Evolutionary conservation across 2,888 invertebrate genomes (phyloP).

Genomic region (Escarpia spicata): DNA sequence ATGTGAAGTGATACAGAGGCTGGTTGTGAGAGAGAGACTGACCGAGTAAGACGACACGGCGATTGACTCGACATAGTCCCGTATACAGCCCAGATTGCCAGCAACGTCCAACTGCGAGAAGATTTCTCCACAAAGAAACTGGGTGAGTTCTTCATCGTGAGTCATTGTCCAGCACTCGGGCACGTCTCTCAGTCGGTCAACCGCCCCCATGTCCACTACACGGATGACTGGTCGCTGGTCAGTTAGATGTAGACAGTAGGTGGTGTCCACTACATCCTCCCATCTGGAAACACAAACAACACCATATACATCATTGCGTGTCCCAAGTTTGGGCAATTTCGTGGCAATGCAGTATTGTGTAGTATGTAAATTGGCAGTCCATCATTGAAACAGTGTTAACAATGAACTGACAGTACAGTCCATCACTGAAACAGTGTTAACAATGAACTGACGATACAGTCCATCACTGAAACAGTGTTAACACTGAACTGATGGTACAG

Average conservation of each 20-base stretch:
- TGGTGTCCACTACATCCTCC: conserved; percentile 56
- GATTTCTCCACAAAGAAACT: conserved; percentile 57
- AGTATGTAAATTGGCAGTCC: too few relatives aligned
- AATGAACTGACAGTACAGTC: too few relatives aligned
- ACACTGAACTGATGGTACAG: too few relatives aligned
- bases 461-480: too few relatives aligned
- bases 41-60: conserved; percentile 62
- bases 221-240: conserved; percentile 37
- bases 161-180: conserved; percentile 59
- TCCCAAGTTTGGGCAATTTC: too few relatives aligned
- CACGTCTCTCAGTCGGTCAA: conserved; percentile 47
- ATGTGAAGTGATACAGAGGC: background rate
- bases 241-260: conserved; percentile 52
- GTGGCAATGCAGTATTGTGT: too few relatives aligned
- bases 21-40: conserved; percentile 39
- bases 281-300: conserved; percentile 47
- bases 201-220: conserved; percentile 52
- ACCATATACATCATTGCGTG: too few relatives aligned
- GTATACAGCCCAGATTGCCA: conserved; percentile 56
- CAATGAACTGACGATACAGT: too few relatives aligned
- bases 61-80: conserved; percentile 61
- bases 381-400: too few relatives aligned
- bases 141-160: conserved; percentile 60
- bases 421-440: too few relatives aligned
- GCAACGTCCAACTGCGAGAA: conserved; percentile 52